These are phyloP conservation scores for Cydia pomonella DNA, from an alignment of 1,140 invertebrate species.

Conservation along the genomic window DNA sequence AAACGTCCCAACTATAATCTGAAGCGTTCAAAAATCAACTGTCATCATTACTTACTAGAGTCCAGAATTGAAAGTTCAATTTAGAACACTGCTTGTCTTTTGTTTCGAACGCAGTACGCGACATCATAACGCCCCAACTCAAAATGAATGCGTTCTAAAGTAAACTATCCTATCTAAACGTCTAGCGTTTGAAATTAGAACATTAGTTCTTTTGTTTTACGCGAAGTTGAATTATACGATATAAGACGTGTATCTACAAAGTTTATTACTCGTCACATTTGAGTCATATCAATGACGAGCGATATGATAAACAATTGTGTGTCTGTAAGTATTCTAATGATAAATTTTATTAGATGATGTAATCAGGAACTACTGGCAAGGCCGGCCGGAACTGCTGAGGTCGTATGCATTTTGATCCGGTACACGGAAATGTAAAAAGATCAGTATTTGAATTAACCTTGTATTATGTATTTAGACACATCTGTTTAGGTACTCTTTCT, in stretches of 20 bases:
- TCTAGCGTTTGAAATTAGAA: not conserved
- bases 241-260: not conserved
- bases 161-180: not conserved
- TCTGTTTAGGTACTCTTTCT: constrained; percentile 1
- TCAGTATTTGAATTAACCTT: not conserved
- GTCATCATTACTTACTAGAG: not conserved
- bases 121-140: not conserved
- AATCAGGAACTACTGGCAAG: constrained; percentile 75
- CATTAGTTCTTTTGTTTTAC: not conserved
- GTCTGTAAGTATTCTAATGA: constrained; percentile 28
- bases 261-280: constrained; percentile 2
- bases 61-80: not conserved
- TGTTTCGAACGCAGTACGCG: constrained; percentile 36
- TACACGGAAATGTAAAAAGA: constrained; percentile 39
- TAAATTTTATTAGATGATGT: constrained; percentile 56
- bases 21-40: not conserved
- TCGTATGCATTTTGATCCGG: constrained; percentile 53
- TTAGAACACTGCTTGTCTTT: not conserved
- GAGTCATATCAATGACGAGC: constrained; percentile 26
- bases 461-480: not conserved
- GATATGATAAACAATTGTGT: constrained; percentile 21
- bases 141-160: constrained; percentile 53
- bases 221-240: too few relatives aligned
- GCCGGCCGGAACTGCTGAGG: constrained; percentile 60
- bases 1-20: not conserved